Conservation (phyloP, 2,888 invertebrate species). For the Microlaimidae sp. region DNA sequence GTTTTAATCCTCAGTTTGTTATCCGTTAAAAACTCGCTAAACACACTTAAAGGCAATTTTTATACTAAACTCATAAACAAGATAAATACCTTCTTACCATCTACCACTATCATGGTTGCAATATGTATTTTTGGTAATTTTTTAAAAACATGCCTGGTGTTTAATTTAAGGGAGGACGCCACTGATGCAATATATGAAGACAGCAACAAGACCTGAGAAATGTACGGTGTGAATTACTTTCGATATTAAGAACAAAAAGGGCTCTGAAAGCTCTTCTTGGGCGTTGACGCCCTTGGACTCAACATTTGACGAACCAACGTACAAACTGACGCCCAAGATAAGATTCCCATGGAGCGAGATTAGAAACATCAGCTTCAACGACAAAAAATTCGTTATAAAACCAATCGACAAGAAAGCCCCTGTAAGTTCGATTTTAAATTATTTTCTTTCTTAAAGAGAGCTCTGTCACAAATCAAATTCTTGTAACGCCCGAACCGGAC, state of each 20-base stretch:
- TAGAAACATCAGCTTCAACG: constrained; percentile 96
- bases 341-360: constrained; percentile 99
- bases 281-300: constrained; percentile 90
- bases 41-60: no score
- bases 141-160: no score
- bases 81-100: no score
- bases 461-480: no score
- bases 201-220: constrained; percentile 89
- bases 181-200: constrained; percentile 98
- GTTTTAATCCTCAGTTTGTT: no score
- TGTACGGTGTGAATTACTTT: constrained; percentile 59
- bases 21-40: no score
- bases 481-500: no score
- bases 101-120: no score
- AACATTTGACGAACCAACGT: constrained; percentile 98
- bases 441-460: no score
- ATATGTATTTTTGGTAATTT: no score
- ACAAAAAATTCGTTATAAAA: constrained; percentile 97
- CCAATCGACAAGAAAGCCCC: constrained; percentile 99
- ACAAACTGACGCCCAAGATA: constrained; percentile 91
- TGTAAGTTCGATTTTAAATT: constrained; percentile 37
- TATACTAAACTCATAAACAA: no score
- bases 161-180: constrained; percentile 64
- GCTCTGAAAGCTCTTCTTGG: constrained; percentile 83
- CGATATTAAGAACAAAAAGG: constrained; percentile 98